Base-by-base conservation (phyloP, 2,113 vertebrate genomes). In the Limnothrissa miodon region DNA sequence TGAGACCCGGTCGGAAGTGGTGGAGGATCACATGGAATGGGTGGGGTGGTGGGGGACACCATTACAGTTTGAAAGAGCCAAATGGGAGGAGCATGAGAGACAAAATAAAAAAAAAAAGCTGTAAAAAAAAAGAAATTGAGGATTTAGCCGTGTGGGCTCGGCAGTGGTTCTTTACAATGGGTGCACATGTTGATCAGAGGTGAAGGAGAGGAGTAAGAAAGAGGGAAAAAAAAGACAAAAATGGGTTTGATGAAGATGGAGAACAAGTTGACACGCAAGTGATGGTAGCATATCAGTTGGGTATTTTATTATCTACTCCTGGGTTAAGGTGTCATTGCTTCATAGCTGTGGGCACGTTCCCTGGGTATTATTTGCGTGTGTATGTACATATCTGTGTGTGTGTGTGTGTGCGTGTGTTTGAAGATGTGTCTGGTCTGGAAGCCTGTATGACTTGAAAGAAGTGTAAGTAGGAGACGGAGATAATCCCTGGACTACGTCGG, bases 401-500 rank as follows among this genome's bases (percentile, higher is more conserved):
- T 86, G 87, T 89, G 88, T 87, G 85, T 56, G 46, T 53, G 15
- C 21, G 23, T 46, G 79, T 80, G 81, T 48, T 48, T 79, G 78
- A 45, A 59, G 59, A 56, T 87, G 79, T 89, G 88, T 86, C 36
- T 84, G 83, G 66, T 74, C 2, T 74, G 29, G 13, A 74, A 74
- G 66, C 29, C 29, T 74, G 66, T 74, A 36, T 36, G 66, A 74
- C 66, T 74, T 15, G 66, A 29, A 74, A 74, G 2, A 74, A 15
- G 29, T 74, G 66, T 36, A 74, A 74, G 66, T 74, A 74, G 36
- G 66, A 74, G 66, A 74, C 23, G 7, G 81, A 83, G 89, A 74
- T 92, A 91, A 93, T 93, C 93, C 93, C 93, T 94, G 92, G 93
- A 92, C 91, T 93, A 91, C 85, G 87, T 85, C 78, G 83, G 90